phyloP scores from a whole-genome alignment of 1,140 invertebrate species.

The Planococcus citri region DNA sequence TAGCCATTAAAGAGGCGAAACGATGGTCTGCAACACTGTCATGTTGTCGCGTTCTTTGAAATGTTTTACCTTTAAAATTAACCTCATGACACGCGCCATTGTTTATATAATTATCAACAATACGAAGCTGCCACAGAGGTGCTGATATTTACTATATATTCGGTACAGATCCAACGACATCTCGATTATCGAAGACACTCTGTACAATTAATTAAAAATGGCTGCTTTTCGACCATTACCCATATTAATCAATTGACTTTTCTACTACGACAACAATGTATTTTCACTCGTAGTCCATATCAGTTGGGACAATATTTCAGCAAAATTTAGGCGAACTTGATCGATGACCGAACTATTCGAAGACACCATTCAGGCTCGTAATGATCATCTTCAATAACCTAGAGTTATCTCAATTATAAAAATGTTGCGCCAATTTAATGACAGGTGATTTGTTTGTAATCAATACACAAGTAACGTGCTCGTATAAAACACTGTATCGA shows the following conservation, averaged over 20 bases:
- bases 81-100: conserved; percentile 19
- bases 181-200: background rate
- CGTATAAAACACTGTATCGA: background rate
- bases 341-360: no score
- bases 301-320: no score
- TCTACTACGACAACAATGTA: background rate
- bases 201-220: background rate
- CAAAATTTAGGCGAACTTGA: no score
- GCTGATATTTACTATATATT: no score
- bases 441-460: conserved; percentile 19
- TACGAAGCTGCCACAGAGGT: background rate
- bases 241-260: background rate
- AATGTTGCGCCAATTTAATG: conserved; percentile 16
- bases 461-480: conserved; percentile 18
- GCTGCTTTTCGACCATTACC: background rate
- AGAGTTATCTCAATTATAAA: background rate
- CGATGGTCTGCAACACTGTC: background rate
- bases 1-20: background rate
- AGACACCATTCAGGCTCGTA: no score
- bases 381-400: no score
- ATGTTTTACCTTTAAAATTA: conserved; percentile 15
- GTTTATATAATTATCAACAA: conserved; percentile 10
- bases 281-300: no score
- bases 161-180: no score
- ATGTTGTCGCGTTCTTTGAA: background rate